Base-by-base conservation (phyloP, 1,140 invertebrate genomes). In the Kradibia gibbosae region DNA sequence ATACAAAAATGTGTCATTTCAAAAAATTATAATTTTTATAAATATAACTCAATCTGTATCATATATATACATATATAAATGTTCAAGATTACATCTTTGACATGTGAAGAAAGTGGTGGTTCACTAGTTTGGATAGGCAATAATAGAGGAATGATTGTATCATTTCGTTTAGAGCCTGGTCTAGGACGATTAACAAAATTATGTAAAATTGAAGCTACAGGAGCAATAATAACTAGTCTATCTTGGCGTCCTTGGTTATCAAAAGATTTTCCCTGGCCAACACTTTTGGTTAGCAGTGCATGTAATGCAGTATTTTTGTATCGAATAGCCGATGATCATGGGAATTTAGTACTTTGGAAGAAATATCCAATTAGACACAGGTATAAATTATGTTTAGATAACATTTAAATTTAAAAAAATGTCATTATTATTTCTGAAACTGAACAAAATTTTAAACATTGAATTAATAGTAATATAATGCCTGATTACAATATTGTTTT, bases 221-320 rank as follows among this genome's bases (percentile, higher is more conserved):
- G 93, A 83, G 93, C 94, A 78, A 92, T 93, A 78, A 92, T 97
- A 74, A 96, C 95, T 0, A 95, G 95, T 91, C 92, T 97, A 70
- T 95, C 94, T 75, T 96, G 95, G 91, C 92, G 95, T 87, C 94
- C 94, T n/a, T 97, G 96, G 95, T 93, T 96, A 60, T 96, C 95
- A 85, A 91, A 95, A 60, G 94, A 95, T 89, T 93, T 94, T 34
- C 92, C 94, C 75, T 95, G 96, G 91, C 95, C 96, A 76, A 94
- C 94, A 31, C 90, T 98, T 55, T 91, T 98, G 15, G 94, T 96
- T 55, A 97, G 96, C 90, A 94, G 94, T 86, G 94, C 95, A 53
- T 93, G 94, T 85, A 96, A 97, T 92, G 92, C 94, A 48, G 92
- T 97, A 17, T 93, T 94, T 82, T 90, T 97, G 22, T 94, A 90